phyloP scores from a whole-genome alignment of 2,797 vertebrate species.

The Chelonia mydas region DNA sequence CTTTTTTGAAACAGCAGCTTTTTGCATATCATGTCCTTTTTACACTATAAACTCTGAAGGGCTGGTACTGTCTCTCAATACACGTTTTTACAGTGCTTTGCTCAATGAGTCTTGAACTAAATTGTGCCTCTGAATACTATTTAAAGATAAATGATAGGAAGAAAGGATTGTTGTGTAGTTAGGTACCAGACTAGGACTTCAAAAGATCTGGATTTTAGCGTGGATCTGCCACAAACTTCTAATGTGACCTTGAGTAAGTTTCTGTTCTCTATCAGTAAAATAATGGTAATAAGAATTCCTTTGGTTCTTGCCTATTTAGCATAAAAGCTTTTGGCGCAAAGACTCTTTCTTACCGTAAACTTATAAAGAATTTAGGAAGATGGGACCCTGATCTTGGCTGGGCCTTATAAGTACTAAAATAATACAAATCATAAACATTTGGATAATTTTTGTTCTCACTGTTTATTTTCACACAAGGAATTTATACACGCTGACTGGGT shows the following conservation, averaged over 20 bases:
- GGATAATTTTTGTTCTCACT: neutral
- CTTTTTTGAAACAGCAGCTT: neutral
- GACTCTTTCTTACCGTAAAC: neutral
- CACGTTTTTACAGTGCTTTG: neutral
- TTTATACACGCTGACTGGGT: neutral
- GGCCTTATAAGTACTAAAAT: neutral
- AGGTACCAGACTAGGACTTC: neutral
- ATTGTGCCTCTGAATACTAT: neutral
- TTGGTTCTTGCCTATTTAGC: neutral
- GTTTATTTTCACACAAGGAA: slow-evolving; percentile 27
- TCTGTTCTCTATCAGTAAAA: neutral
- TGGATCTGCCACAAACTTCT: neutral
- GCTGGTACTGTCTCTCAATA: neutral
- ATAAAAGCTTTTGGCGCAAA: neutral
- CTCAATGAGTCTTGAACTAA: neutral
- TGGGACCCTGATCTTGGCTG: neutral
- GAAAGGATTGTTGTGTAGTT: neutral
- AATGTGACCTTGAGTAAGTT: neutral
- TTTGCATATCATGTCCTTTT: neutral
- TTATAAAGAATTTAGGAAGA: neutral
- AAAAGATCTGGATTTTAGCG: neutral
- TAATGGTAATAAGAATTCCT: neutral
- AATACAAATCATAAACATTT: neutral
- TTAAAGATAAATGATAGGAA: neutral
- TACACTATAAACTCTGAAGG: neutral